Evolutionary conservation across 2,113 vertebrate species (phyloP), one percentile per base, ranked within the genome.

Genomic region (Thinocorus orbignyianus): DNA sequence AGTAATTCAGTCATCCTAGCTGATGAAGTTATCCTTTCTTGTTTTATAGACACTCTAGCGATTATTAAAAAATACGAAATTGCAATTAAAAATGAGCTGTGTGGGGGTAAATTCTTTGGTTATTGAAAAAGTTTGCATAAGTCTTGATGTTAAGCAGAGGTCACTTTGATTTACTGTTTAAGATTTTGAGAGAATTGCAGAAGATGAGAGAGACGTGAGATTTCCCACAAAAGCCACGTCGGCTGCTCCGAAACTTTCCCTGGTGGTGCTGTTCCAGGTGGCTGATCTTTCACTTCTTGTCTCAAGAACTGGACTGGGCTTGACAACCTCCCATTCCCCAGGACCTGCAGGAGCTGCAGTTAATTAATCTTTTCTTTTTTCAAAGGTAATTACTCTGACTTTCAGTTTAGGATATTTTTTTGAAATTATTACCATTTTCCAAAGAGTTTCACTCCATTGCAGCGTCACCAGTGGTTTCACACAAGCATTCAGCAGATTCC

Each of bases 261-360:
- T 5, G 8, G 48, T 13, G n/a, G 7, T 74, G 61, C 70, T 0
- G 8, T 93, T 94, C 90, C 81, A 60, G 84, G 86, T 33, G 76
- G 44, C 10, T 92, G 86, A 88, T 57, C 89, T 55, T 91, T 93
- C 90, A 79, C 65, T 90, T 86, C 80, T 84, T 37, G 28, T 79
- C 95, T 84, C 81, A 62, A 35, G 17, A 81, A 26, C 64, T 62
- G 72, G 78, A 51, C 87, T 70, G 87, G 57, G 19, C 57, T 82
- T 90, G 95, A 74, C 92, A 94, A 48, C 57, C 24, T 93, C 42
- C 48, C 13, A 0, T 65, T 96, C 78, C 84, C 44, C 26, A 35
- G 88, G 66, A 76, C 66, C 35, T 89, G 2, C 33, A 86, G 42
- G 71, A 90, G 82, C 58, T 79, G 62, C 19, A 23, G 48, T 52